Evolutionary conservation across 2,113 vertebrate species (phyloP), one percentile per base, ranked within the genome.

Genomic region (Empidonax alnorum): DNA sequence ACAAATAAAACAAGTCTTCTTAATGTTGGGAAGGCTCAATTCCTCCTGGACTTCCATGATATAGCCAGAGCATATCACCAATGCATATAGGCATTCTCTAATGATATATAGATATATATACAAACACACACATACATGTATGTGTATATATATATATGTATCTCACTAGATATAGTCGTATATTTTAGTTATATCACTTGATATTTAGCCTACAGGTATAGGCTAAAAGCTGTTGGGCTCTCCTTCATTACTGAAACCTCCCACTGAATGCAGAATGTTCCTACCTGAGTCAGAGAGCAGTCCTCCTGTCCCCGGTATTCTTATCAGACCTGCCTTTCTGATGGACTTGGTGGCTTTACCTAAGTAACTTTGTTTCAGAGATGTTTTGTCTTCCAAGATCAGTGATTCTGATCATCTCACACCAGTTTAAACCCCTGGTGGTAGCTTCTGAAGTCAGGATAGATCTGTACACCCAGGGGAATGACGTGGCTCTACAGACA

Each of bases 381-480:
- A 41, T n/a, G 18, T 87, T 91, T 90, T 89, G 89, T 97, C 93
- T 96, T 95, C 69, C 79, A 84, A 86, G 69, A 94, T 94, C 91
- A 87, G 47, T 21, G 56, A 35, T 84, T 87, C 89, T 81, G 78
- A 72, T 81, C 50, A 39, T 72, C 71, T 73, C 46, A 33, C 2
- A 4, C 74, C 58, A 41, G 33, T 91, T 88, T 81, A 39, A 93
- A 67, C 44, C 65, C 37, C 4, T 37, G 46, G 46, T 77, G 59
- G 59, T 58, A 63, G 37, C 67, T 71, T 68, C 22, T 91, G 67
- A 69, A 52, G 58, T 50, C 39, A 39, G 75, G 76, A 80, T 50
- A 84, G 63, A 28, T 62, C 58, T 13, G 18, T 39, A 23, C 46
- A 61, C 6, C 37, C 49, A 6, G 10, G 20, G 37, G 33, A 7